Conservation (phyloP, 64 coral and sea anemone genomes). For the Montipora foliosa region DNA sequence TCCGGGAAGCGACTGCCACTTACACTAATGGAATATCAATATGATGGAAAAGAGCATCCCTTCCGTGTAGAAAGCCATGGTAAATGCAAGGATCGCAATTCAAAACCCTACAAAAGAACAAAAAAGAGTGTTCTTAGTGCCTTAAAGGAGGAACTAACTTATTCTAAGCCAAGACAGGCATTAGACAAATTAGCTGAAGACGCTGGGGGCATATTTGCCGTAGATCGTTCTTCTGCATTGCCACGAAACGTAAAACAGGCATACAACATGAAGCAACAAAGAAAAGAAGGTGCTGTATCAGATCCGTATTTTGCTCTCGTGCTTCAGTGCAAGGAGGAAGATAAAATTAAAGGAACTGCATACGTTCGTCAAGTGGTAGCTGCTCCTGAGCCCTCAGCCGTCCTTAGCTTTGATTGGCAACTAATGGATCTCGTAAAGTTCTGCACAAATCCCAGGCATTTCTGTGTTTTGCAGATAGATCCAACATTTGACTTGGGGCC, state of each 20-base stretch:
- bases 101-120: no score
- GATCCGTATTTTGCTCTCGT: no score
- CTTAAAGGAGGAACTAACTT: no score
- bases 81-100: no score
- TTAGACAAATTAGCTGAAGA: no score
- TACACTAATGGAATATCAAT: constrained; percentile 34
- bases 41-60: constrained; percentile 31
- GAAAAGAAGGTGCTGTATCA: no score
- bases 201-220: constrained; percentile 30
- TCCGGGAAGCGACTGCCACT: constrained; percentile 30
- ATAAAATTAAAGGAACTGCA: no score
- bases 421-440: constrained; percentile 2
- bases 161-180: no score
- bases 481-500: constrained; percentile 42
- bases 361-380: background rate
- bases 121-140: no score
- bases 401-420: constrained; percentile 47
- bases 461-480: constrained; percentile 48
- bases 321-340: no score
- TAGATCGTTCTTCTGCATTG: background rate
- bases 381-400: constrained; percentile 25
- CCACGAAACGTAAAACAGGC: background rate
- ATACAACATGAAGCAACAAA: no score
- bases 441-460: constrained; percentile 30
- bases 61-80: no score